Evolutionary conservation across 2,888 invertebrate species (phyloP), one percentile per base, ranked within the genome.

Genomic region (Melanchra persicariae): DNA sequence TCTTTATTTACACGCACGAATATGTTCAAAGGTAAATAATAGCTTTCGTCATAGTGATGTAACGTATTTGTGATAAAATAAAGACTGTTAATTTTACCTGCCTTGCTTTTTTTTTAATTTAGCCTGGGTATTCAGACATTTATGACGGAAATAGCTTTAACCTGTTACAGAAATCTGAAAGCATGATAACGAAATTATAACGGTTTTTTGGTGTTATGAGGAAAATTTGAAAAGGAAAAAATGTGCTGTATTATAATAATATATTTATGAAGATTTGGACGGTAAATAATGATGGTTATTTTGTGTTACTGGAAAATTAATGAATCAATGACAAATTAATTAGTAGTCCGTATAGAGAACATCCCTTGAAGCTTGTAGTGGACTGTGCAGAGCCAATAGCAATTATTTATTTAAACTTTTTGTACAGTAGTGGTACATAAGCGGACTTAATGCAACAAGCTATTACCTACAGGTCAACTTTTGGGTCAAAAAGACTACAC

Each of bases 1-100:
- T 51, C n/a, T 17, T 54, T 72, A 47, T 61, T 40, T 74, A 74
- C 54, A 37, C 37, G 8, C 9, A 37, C 12, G 37, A 37, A 15
- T 19, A 47, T 4, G 15, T 30, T n/a, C 30, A 40, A 45, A 40
- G 6, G 15, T 64, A 22, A 22, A n/a, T 47, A 12, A 17, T 17
- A 6, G 37, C 37, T 22, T 37, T 57, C 15, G 10, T 57, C 57
- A 57, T 40, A 37, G 5, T 22, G 9, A 37, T 7, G n/a, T 17
- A 22, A 66, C 17, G 2, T 10, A 22, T 37, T 52, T 2, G 22
- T 8, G 12, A 15, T 17, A 10, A 10, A 7, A 22, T 51, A 19
- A 37, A 19, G 24, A 1, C 15, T 52, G 26, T 52, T 2, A 10
- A 34, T 19, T 12, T 22, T 22, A 22, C 15, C 4, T 9, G 2